phyloP scores from a whole-genome alignment of 2,888 invertebrate species.

The Meteorus colon region DNA sequence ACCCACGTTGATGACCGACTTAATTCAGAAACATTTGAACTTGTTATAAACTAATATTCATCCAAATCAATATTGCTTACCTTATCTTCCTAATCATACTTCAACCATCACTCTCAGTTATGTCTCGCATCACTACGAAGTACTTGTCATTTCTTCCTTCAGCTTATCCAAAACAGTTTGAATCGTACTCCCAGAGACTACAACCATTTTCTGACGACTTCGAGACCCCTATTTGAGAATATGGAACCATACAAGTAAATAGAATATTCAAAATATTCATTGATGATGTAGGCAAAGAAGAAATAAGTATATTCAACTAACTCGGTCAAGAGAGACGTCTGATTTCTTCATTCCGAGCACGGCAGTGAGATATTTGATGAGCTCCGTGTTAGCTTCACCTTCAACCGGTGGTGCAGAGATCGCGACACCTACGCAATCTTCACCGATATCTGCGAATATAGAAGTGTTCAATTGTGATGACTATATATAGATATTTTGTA shows the following conservation, averaged over 20 bases:
- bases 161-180: conserved; percentile 74
- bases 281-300: not conserved
- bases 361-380: conserved; percentile 82
- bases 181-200: conserved; percentile 74
- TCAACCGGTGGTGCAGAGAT: conserved; percentile 88
- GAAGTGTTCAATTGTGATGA: conserved; percentile 19
- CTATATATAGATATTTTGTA: not conserved
- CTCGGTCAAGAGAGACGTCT: conserved; percentile 80
- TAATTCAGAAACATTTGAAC: not conserved
- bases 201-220: conserved; percentile 77
- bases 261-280: not conserved
- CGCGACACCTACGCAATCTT: conserved; percentile 83
- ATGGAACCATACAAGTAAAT: conserved; percentile 23
- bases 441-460: conserved; percentile 73
- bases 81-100: not conserved
- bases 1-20: conserved; percentile 16
- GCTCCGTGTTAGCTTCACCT: conserved; percentile 86
- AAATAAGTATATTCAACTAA: conserved; percentile 57
- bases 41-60: not conserved
- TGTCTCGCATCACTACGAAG: not conserved
- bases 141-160: conserved; percentile 63
- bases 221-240: conserved; percentile 74
- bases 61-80: not conserved
- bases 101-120: not conserved
- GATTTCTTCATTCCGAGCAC: conserved; percentile 82